Conservation (phyloP, 2,888 invertebrate genomes). For the Amorpha juglandis region DNA sequence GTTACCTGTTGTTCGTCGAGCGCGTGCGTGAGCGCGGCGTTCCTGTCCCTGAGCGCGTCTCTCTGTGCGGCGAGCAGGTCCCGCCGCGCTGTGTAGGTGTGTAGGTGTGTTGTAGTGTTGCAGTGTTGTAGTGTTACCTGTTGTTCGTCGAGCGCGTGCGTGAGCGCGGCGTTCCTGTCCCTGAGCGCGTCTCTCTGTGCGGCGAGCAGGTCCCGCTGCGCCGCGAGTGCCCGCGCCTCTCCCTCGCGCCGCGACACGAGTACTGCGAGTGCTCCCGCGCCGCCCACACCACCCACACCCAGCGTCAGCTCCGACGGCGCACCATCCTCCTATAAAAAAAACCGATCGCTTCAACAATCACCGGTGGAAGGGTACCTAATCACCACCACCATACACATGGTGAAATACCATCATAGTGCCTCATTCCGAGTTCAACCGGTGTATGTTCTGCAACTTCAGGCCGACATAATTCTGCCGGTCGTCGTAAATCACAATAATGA, state of each 20-base stretch:
- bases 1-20: background rate
- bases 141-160: slow-evolving; percentile 51
- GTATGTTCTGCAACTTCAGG: no score
- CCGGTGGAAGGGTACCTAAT: background rate
- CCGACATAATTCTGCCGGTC: no score
- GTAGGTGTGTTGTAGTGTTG: background rate
- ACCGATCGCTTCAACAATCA: no score
- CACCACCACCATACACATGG: background rate
- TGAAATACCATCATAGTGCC: no score
- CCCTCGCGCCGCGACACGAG: slow-evolving; percentile 58
- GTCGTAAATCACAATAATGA: no score
- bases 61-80: no score
- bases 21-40: background rate
- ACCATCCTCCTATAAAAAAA: slow-evolving; percentile 45
- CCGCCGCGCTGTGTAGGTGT: background rate
- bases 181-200: slow-evolving; percentile 50
- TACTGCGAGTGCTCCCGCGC: slow-evolving; percentile 32
- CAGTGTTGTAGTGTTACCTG: slow-evolving; percentile 44
- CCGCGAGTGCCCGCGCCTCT: slow-evolving; percentile 52
- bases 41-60: background rate
- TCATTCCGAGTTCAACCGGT: no score
- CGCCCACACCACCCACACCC: slow-evolving; percentile 31
- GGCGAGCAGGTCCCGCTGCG: slow-evolving; percentile 41
- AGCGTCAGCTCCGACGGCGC: slow-evolving; percentile 34
- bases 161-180: slow-evolving; percentile 40